phyloP scores from a whole-genome alignment of 1,140 invertebrate genomes.

The Drosophila leontia region DNA sequence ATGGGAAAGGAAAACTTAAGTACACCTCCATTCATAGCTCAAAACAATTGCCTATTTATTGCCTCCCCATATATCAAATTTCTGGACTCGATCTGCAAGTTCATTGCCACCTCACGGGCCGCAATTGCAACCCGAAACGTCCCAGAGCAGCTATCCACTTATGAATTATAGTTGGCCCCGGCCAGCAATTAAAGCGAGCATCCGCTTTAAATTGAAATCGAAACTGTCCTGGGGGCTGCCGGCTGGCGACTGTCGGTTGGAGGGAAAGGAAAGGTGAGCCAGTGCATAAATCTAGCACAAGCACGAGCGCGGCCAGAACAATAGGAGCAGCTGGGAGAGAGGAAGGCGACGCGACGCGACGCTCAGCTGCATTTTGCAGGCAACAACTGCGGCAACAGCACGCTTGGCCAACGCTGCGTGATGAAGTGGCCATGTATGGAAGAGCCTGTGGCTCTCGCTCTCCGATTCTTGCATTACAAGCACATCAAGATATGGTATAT shows the following conservation, averaged over 20 bases:
- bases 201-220: slow-evolving; percentile 79
- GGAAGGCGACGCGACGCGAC: slow-evolving; percentile 36
- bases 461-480: slow-evolving; percentile 46
- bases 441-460: slow-evolving; percentile 44
- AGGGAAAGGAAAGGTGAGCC: slow-evolving; percentile 7
- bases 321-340: slow-evolving; percentile 35
- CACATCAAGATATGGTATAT: slow-evolving; percentile 58
- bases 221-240: slow-evolving; percentile 49
- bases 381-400: slow-evolving; percentile 50
- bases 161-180: slow-evolving; percentile 63
- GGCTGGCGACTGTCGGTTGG: not conserved
- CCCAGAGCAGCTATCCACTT: slow-evolving; percentile 36
- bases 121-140: slow-evolving; percentile 51
- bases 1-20: not conserved
- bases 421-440: slow-evolving; percentile 75
- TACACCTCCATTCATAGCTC: slow-evolving; percentile 4
- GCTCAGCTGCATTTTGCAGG: slow-evolving; percentile 47
- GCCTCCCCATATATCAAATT: slow-evolving; percentile 8
- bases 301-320: slow-evolving; percentile 77
- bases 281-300: slow-evolving; percentile 79
- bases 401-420: slow-evolving; percentile 80
- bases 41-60: slow-evolving; percentile 14
- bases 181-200: slow-evolving; percentile 69
- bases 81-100: slow-evolving; percentile 56
- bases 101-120: slow-evolving; percentile 56